phyloP scores from a whole-genome alignment of 2,797 vertebrate species.

The Notoglanidium macrostoma region DNA sequence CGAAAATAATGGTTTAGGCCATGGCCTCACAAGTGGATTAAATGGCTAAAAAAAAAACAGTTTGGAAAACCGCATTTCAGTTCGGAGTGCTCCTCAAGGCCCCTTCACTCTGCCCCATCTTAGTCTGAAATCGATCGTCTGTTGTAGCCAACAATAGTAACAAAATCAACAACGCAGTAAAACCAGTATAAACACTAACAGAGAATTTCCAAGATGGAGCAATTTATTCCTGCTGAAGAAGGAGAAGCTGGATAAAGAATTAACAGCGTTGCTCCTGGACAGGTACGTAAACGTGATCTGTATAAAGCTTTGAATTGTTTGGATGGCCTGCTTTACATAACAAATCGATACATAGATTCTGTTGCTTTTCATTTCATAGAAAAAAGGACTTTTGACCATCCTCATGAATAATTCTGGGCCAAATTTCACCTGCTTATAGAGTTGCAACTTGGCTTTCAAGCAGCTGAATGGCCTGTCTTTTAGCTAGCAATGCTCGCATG shows the following conservation, averaged over 20 bases:
- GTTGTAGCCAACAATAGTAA: not conserved
- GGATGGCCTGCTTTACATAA: too few species aligned
- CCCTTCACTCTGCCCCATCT: not conserved
- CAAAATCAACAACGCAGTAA: not conserved
- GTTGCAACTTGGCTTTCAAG: not conserved
- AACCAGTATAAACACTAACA: not conserved
- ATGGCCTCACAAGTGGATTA: not conserved
- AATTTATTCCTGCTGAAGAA: not conserved
- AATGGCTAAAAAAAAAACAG: not conserved
- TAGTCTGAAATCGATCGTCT: not conserved
- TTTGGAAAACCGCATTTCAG: not conserved
- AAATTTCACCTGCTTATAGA: not conserved
- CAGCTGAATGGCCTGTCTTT: not conserved
- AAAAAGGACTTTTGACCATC: not conserved
- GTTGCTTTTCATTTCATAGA: too few species aligned
- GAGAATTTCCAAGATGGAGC: not conserved
- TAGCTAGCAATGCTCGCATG: not conserved
- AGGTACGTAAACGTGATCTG: not conserved
- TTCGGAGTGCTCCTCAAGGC: not conserved
- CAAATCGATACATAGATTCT: too few species aligned
- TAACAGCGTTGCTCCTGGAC: not conserved
- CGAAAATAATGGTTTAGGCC: not conserved
- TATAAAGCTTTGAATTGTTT: too few species aligned
- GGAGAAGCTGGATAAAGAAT: not conserved
- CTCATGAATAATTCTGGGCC: not conserved